Evolutionary conservation across 2,113 vertebrate genomes (phyloP).

Genomic region (Rattus rattus): DNA sequence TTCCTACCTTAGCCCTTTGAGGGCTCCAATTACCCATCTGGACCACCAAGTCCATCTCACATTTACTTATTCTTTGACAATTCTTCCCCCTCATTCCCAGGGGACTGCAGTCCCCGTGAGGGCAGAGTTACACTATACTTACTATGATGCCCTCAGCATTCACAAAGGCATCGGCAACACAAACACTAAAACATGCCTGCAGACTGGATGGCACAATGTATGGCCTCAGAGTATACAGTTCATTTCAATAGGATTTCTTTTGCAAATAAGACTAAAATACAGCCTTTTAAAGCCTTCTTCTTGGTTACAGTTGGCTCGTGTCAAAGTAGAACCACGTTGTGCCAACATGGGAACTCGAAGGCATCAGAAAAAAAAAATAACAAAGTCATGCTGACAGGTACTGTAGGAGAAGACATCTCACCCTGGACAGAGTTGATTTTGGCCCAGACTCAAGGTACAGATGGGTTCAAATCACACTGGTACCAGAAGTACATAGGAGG

Average conservation of each 20-base stretch:
- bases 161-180: conserved; percentile 3
- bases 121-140: background rate
- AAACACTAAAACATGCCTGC: background rate
- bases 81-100: background rate
- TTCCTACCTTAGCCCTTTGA: background rate
- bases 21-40: background rate
- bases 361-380: conserved; percentile 23
- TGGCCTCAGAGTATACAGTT: background rate
- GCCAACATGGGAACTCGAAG: background rate
- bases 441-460: background rate
- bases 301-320: background rate
- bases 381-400: background rate
- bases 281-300: background rate
- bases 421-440: background rate
- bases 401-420: background rate
- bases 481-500: background rate
- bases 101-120: background rate
- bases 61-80: background rate
- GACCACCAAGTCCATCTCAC: background rate
- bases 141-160: background rate
- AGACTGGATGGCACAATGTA: background rate
- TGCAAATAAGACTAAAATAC: conserved; percentile 26
- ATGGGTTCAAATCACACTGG: background rate
- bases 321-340: background rate
- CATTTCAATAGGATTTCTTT: background rate